Base-by-base conservation (phyloP, 2,888 invertebrate species). In the Volucella inanis region DNA sequence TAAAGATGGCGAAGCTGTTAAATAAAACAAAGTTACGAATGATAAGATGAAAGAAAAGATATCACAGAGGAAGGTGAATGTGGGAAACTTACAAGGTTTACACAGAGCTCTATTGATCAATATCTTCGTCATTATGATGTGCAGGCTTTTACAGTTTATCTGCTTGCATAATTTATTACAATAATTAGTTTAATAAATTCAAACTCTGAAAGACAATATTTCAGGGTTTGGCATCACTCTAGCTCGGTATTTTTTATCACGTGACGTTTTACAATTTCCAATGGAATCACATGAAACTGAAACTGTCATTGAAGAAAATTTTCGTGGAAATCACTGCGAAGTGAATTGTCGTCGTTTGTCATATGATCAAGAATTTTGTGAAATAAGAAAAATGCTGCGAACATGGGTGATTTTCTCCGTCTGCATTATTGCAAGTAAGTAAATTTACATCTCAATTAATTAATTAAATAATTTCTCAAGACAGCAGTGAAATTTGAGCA, bases 371-470 rank as follows among this genome's bases (percentile, higher is more conserved):
- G 72, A 77, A 65, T 84, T 87, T 87, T 65, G 87, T 89, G 88
- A 88, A 77, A 88, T 72, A 62, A 59, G 49, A 74, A 89, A 91
- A 89, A 92, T 92, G 91, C 87, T 92, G 88, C 88, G 88, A 83
- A 89, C 88, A 88, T 88, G 89, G 64, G 80, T 91, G 64, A 88
- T 91, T 88, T 89, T 92, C 50, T 89, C 90, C 67, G 88, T 90
- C 55, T 90, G 89, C 87, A 86, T 91, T 55, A 89, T 89, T 82
- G 90, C 90, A 89, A 90, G 91, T 92, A 90, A 92, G 91, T 92
- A 87, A 87, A 72, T 72, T 72, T 49, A 18, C 49, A 71, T 55
- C 87, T 38, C 47, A 12, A n/a, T 31, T 45, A 49, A 75, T 47
- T 18, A 57, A 75, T 57, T 12, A 47, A 9, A 70, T 57, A 41